A percentile compares a stretch with the other conserved stretches of the same genome.
These are phyloP conservation scores for Mamestra brassicae DNA, from an alignment of 2,888 invertebrate genomes.

Conservation along the genomic window DNA sequence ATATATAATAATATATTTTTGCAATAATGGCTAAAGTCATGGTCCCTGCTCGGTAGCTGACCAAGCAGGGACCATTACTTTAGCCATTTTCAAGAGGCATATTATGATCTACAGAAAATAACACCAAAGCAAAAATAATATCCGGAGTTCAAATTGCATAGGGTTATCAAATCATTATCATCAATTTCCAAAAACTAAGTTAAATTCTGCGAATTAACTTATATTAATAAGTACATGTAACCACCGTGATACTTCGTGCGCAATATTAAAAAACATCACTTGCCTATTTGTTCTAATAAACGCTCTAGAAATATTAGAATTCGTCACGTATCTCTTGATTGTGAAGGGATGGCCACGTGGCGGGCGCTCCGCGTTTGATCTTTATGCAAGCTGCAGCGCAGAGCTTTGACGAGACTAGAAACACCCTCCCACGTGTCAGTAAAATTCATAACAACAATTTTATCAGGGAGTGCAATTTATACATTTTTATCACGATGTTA, in stretches of 20 bases:
- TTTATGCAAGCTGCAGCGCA: conserved; percentile 59
- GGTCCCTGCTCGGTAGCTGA: too few species aligned
- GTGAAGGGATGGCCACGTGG: conserved; percentile 78
- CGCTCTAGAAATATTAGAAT: conserved; percentile 57
- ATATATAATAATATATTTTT: too few species aligned
- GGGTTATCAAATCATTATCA: too few species aligned
- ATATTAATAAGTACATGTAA: too few species aligned
- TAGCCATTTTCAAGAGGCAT: background rate
- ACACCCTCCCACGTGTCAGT: conserved; percentile 44
- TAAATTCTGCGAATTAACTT: background rate
- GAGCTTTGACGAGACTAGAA: conserved; percentile 29
- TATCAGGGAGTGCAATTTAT: conserved; percentile 11
- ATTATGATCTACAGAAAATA: too few species aligned
- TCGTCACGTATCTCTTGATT: conserved; percentile 73
- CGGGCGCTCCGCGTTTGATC: conserved; percentile 79
- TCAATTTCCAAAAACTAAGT: background rate
- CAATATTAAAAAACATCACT: conserved; percentile 46
- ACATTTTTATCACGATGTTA: background rate
- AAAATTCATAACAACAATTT: conserved; percentile 22
- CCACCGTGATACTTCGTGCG: conserved; percentile 12
- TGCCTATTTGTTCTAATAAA: conserved; percentile 50
- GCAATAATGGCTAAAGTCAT: too few species aligned
- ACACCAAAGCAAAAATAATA: too few species aligned
- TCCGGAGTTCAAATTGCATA: background rate
- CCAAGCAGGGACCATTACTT: background rate